Evolutionary conservation across 2,888 invertebrate species (phyloP), one percentile per base, ranked within the genome.

Genomic region (Iphiclides podalirius): DNA sequence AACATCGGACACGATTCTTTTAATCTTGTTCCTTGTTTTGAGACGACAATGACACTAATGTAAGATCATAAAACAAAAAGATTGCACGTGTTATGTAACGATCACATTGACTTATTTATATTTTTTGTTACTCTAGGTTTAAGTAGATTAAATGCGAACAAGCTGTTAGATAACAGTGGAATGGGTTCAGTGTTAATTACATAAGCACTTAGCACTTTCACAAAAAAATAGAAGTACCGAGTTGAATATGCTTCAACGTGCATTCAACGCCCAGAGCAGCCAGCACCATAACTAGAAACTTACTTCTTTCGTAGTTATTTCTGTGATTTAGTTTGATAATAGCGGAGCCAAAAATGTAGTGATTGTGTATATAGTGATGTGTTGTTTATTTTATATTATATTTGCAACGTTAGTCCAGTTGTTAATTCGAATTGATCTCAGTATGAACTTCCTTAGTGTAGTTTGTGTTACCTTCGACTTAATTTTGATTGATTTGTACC

Each of bases 1-100:
- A n/a, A n/a, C n/a, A n/a, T n/a, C n/a, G n/a, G n/a, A n/a, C n/a
- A n/a, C n/a, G n/a, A n/a, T n/a, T n/a, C n/a, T n/a, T n/a, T n/a
- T n/a, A n/a, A n/a, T n/a, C n/a, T n/a, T n/a, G n/a, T n/a, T n/a
- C n/a, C n/a, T n/a, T n/a, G n/a, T n/a, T n/a, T n/a, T n/a, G n/a
- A 39, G 28, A 37, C 36, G 20, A 12, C 35, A 45, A 17, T 16
- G 72, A 76, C 83, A 83, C 83, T 61, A 70, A 61, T 61, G 66
- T 74, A 75, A 74, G 70, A 74, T 70, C 68, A 73, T 77, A 75
- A 71, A 72, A 70, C 57, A 66, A 70, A 78, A n/a, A n/a, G n/a
- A 77, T 74, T 74, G 87, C 87, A 87, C 87, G 76, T 87, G 87
- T 87, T 87, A 87, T 72, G 75, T 82, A 84, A 75, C 70, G 69